Evolutionary conservation across 2,888 invertebrate genomes (phyloP), one percentile per base, ranked within the genome.

Genomic region (Dasypolia templi): DNA sequence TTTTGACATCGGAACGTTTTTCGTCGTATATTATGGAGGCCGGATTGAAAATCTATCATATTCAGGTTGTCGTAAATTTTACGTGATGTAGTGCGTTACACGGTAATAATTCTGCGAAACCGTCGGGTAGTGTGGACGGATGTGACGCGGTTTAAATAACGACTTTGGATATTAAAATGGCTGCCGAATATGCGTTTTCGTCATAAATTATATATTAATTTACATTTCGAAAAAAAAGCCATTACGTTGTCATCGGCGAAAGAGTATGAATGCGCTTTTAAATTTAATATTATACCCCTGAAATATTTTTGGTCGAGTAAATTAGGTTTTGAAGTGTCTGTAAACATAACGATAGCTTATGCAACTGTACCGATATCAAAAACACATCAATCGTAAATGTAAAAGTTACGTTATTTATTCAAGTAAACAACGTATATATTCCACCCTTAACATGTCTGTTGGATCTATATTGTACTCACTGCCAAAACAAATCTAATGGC

Each of bases 11-110:
- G 92, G 90, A 91, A 89, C 93, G 92, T 95, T 95, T 95, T 95
- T 95, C 94, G 94, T 89, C 93, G 92, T 96, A 95, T 93, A 95
- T 95, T 93, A 94, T 92, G 92, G 92, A 89, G 92, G 92, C 91
- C 85, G 95, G 95, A 96, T 96, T 96, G 96, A 96, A 96, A 96
- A 96, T 96, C 96, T 95, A 96, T 96, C 96, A 96, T 96, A 96
- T 95, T 95, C 96, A 96, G 96, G 94, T 94, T 94, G 92, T 94
- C 96, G 95, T 96, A 96, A 96, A 96, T 96, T 95, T 92, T 90
- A 93, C 89, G 94, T 96, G 96, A 96, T 96, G 92, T 96, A 96
- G 95, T 95, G 94, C 92, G 93, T 94, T 94, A 95, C 95, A 95
- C 89, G 94, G 95, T 93, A 94, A 96, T 96, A 96, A 96, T 94